Evolutionary conservation across 2,888 invertebrate genomes (phyloP).

Genomic region (Taenaris catops): DNA sequence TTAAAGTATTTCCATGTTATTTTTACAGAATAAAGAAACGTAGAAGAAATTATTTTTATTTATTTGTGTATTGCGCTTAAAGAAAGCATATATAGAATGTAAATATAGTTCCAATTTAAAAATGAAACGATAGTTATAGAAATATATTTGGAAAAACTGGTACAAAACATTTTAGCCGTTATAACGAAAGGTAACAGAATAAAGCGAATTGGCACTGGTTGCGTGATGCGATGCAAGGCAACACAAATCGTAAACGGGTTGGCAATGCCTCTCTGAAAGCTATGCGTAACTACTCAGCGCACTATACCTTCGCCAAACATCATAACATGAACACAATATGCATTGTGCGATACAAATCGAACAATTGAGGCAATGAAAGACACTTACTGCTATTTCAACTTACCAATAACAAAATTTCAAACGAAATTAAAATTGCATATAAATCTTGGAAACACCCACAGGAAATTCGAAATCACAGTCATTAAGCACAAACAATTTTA

Average conservation of each 20-base stretch:
- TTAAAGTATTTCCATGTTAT: too few species aligned
- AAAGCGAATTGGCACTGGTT: slow-evolving; percentile 27
- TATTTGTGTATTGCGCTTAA: not conserved
- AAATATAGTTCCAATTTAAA: too few species aligned
- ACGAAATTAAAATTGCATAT: slow-evolving; percentile 37
- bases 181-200: slow-evolving; percentile 13
- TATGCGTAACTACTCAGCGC: slow-evolving; percentile 4
- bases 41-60: too few species aligned
- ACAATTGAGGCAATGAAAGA: slow-evolving; percentile 20
- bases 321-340: slow-evolving; percentile 22
- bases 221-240: slow-evolving; percentile 22
- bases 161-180: too few species aligned
- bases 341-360: slow-evolving; percentile 25
- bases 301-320: slow-evolving; percentile 15
- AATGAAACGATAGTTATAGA: too few species aligned
- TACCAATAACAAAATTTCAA: slow-evolving; percentile 57
- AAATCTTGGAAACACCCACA: slow-evolving; percentile 39
- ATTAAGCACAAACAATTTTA: slow-evolving; percentile 27
- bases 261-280: slow-evolving; percentile 11
- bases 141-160: too few species aligned
- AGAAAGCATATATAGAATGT: not conserved
- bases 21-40: too few species aligned
- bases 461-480: slow-evolving; percentile 40
- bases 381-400: slow-evolving; percentile 36
- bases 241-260: slow-evolving; percentile 23